Percentiles rank a stretch among this genome's conserved stretches.
These are phyloP conservation scores for Semibalanus balanoides DNA, from an alignment of 1,140 invertebrate species.

Conservation along the genomic window DNA sequence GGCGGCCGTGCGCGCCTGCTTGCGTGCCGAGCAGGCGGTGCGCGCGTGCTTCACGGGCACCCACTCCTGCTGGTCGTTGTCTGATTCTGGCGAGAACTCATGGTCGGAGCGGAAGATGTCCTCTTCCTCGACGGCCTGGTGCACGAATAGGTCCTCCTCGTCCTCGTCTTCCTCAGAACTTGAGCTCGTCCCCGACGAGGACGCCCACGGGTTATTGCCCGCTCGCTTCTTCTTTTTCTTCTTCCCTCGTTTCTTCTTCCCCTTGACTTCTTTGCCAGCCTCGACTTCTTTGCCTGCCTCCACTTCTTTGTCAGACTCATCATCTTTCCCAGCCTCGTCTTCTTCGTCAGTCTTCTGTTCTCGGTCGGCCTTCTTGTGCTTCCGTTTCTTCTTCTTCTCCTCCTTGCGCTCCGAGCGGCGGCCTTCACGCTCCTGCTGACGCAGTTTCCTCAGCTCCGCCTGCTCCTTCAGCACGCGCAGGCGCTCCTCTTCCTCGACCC, in stretches of 20 bases:
- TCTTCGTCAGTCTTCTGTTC: constrained; percentile 9
- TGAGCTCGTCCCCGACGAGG: constrained; percentile 44
- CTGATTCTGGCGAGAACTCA: constrained; percentile 71
- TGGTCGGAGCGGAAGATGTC: constrained; percentile 67
- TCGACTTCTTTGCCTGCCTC: constrained; percentile 12
- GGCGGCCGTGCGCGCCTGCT: constrained; percentile 6
- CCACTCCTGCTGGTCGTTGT: constrained; percentile 24
- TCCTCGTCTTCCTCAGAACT: constrained; percentile 39
- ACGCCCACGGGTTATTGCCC: constrained; percentile 48
- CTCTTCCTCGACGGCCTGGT: constrained; percentile 31
- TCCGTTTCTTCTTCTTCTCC: constrained; percentile 20
- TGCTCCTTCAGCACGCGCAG: constrained; percentile 33
- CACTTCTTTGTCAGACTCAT: no score
- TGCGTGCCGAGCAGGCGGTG: constrained; percentile 3
- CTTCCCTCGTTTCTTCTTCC: constrained; percentile 38
- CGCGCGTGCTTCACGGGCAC: not conserved
- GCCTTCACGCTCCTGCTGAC: not conserved
- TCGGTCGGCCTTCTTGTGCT: constrained; percentile 20
- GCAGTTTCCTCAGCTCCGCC: constrained; percentile 35
- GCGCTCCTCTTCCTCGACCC: constrained; percentile 41
- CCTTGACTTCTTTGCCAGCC: constrained; percentile 18
- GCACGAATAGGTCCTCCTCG: constrained; percentile 23
- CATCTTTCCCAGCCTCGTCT: no score
- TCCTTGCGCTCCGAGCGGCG: constrained; percentile 11
- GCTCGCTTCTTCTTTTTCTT: constrained; percentile 35